phyloP scores from a whole-genome alignment of 2,888 invertebrate genomes.

The Philhelius pedissequus region DNA sequence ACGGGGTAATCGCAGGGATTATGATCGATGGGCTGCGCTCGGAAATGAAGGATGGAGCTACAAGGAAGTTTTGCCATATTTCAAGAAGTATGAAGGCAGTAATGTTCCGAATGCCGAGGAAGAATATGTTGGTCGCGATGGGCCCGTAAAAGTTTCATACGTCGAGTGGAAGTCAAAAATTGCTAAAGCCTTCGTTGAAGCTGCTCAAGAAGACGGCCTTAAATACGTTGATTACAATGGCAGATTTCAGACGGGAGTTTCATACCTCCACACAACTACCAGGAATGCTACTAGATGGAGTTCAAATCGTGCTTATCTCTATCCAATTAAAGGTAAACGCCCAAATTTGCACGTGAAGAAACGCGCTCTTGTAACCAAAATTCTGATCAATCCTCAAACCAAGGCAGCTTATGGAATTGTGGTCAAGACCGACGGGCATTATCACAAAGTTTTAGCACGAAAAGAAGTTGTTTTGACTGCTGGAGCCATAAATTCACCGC shows the following conservation, averaged over 20 bases:
- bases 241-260: conserved; percentile 82
- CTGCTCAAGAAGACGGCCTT: conserved; percentile 83
- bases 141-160: conserved; percentile 81
- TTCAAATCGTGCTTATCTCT: conserved; percentile 82
- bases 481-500: conserved; percentile 89
- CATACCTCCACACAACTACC: conserved; percentile 82
- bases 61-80: conserved; percentile 86
- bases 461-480: conserved; percentile 87
- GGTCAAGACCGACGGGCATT: conserved; percentile 79
- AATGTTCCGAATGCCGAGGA: conserved; percentile 80
- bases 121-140: conserved; percentile 80
- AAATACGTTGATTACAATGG: conserved; percentile 85
- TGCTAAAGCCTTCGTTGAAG: conserved; percentile 83
- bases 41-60: conserved; percentile 89
- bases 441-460: conserved; percentile 80
- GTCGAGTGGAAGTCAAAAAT: conserved; percentile 82
- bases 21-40: conserved; percentile 86
- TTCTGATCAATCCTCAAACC: conserved; percentile 80
- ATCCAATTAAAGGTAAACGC: conserved; percentile 80
- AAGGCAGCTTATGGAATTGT: conserved; percentile 81
- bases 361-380: conserved; percentile 80
- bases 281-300: conserved; percentile 82
- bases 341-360: conserved; percentile 82
- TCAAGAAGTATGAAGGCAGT: conserved; percentile 88
- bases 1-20: conserved; percentile 85